Evolutionary conservation across 2,888 invertebrate species (phyloP).

Genomic region (Dioctria rufipes): DNA sequence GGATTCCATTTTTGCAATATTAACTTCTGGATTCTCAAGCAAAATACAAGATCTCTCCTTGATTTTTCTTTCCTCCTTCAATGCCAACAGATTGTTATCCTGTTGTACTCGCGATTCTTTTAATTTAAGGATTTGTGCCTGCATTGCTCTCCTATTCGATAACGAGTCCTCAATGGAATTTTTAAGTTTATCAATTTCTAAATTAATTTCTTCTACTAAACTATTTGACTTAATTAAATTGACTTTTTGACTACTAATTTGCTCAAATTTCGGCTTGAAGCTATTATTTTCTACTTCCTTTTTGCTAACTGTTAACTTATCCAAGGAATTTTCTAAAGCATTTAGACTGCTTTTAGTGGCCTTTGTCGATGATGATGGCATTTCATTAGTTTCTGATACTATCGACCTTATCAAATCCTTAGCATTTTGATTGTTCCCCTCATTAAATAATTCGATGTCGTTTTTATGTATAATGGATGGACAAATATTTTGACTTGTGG

Average conservation of each 20-base stretch:
- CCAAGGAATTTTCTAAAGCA: constrained; percentile 35
- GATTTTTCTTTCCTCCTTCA: constrained; percentile 72
- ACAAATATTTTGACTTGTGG: constrained; percentile 61
- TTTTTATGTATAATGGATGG: constrained; percentile 62
- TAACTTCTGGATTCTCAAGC: constrained; percentile 77
- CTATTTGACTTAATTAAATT: constrained; percentile 54
- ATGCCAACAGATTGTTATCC: constrained; percentile 68
- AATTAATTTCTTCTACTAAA: constrained; percentile 59
- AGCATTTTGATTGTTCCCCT: constrained; percentile 26
- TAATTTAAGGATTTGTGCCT: constrained; percentile 61
- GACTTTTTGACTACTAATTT: constrained; percentile 28
- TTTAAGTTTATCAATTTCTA: constrained; percentile 67
- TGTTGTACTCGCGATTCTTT: constrained; percentile 68
- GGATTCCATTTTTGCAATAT: constrained; percentile 74
- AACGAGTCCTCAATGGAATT: constrained; percentile 68
- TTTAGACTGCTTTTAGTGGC: not conserved
- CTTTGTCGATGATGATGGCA: not conserved
- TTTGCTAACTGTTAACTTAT: constrained; percentile 46
- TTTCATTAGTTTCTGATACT: constrained; percentile 11
- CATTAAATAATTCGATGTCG: constrained; percentile 59
- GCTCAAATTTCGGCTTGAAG: constrained; percentile 8
- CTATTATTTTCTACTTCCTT: constrained; percentile 16
- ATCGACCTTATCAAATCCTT: constrained; percentile 56
- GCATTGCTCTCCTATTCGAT: constrained; percentile 61
- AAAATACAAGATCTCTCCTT: constrained; percentile 77